Evolutionary conservation across 2,888 invertebrate genomes (phyloP), one percentile per base, ranked within the genome.

Genomic region (Drosophila yooni): DNA sequence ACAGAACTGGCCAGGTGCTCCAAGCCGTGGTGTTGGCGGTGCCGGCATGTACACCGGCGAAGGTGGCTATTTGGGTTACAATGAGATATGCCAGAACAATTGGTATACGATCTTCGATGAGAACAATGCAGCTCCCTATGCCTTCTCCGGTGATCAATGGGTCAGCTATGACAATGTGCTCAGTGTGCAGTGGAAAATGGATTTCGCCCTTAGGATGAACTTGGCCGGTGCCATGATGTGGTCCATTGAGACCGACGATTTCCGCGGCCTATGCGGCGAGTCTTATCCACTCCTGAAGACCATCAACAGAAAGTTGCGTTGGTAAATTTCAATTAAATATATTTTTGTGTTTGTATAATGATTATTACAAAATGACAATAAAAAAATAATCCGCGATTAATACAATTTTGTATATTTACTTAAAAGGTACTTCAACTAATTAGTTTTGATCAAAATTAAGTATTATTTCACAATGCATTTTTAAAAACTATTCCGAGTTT

Each of bases 171-270:
- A 98, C 90, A 98, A 98, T 89, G 95, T 96, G 66, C 95, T 95
- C 27, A 97, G 97, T 59, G 97, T 97, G 0, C 94, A 94, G 89
- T 95, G 95, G 91, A 98, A 98, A 94, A 96, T 97, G 0, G 95
- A 96, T 83, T 98, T 97, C 88, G 97, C 97, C 0, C 96, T 95
- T 48, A 95, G 96, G 70, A 96, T 96, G 81, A 95, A 95, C 64
- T 94, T 98, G 18, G 98, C 97, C 83, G 98, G 98, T 90, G 81
- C 91, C 81, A 93, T 93, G 93, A 81, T 92, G 64, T 93, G 92
- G 92, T 97, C 98, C 0, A 96, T 98, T 82, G 98, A 98, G 93
- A 98, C 97, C 91, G 98, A 98, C 79, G 98, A 98, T 91, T 98
- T 98, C 94, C 95, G 97, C 50, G 98, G 98, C n/a, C 95, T 94